These are phyloP conservation scores for Enteromius viviparus DNA, from an alignment of 2,797 vertebrate species.

Conservation along the genomic window DNA sequence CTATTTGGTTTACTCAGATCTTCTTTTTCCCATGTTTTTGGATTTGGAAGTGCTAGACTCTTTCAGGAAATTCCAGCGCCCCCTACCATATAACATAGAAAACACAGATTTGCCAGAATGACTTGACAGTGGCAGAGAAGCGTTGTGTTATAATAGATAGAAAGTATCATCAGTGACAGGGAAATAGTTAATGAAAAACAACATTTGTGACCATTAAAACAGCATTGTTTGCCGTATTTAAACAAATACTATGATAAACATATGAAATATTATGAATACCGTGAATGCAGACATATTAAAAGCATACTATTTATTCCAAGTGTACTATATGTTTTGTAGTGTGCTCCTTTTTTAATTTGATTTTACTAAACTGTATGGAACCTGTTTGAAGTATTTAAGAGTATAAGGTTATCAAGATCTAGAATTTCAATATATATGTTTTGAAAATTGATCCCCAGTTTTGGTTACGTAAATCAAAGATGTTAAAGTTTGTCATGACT, in stretches of 20 bases:
- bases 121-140: not conserved
- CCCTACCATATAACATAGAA: not conserved
- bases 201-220: not conserved
- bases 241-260: not conserved
- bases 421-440: not conserved
- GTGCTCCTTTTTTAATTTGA: not conserved
- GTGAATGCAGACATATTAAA: not conserved
- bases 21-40: not conserved
- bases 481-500: not conserved
- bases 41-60: not conserved
- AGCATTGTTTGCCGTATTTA: not conserved
- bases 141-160: not conserved
- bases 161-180: not conserved
- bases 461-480: not conserved
- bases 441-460: conserved; percentile 10
- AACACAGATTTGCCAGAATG: not conserved
- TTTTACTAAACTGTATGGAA: not conserved
- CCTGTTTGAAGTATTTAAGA: not conserved
- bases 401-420: not conserved
- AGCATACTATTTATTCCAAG: not conserved
- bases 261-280: not conserved
- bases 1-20: not conserved
- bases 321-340: not conserved
- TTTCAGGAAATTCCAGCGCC: not conserved
- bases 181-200: not conserved